Evolutionary conservation across 1,140 invertebrate genomes (phyloP).

Genomic region (Acromyrmex charruanus): DNA sequence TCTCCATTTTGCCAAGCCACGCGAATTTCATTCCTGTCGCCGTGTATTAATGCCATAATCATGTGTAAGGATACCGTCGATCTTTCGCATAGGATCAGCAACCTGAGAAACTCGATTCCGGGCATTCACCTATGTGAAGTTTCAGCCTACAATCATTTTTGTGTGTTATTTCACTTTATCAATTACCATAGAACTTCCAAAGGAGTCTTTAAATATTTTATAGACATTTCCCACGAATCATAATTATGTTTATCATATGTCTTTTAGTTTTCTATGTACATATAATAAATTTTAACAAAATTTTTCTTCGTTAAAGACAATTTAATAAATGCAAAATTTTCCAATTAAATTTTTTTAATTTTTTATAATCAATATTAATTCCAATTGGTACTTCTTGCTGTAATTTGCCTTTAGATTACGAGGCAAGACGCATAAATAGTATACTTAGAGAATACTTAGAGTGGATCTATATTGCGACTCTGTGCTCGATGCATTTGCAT

Average conservation of each 20-base stretch:
- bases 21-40: constrained; percentile 70
- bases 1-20: constrained; percentile 60
- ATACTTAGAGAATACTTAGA: neutral
- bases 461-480: neutral
- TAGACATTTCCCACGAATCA: neutral
- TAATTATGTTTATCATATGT: neutral
- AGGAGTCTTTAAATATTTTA: neutral
- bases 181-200: neutral
- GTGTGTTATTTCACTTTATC: neutral
- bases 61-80: constrained; percentile 19
- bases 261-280: neutral
- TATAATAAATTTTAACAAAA: neutral
- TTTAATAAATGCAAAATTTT: neutral
- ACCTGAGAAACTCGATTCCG: constrained; percentile 35
- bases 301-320: neutral
- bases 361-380: constrained; percentile 11
- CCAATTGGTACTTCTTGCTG: neutral
- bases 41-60: constrained; percentile 55
- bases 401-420: constrained; percentile 27
- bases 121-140: neutral
- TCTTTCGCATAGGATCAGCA: constrained; percentile 39
- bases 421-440: neutral
- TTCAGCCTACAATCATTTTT: constrained; percentile 1
- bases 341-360: neutral
- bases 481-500: constrained; percentile 35